phyloP scores from a whole-genome alignment of 2,888 invertebrate genomes.

The Nasonovia ribisnigri region DNA sequence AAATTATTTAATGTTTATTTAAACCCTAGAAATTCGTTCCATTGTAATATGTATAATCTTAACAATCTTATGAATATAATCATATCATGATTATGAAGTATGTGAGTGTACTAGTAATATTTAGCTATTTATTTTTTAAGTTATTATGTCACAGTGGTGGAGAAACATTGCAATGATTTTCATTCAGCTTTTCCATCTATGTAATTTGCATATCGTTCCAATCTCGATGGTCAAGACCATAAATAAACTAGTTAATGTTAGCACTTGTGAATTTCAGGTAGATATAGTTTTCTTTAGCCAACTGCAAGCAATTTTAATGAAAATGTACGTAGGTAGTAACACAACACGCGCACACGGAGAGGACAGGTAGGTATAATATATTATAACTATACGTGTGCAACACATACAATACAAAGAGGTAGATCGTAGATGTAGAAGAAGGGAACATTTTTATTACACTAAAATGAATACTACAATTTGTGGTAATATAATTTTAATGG shows the following conservation, averaged over 20 bases:
- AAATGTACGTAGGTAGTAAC: background rate
- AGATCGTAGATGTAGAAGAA: background rate
- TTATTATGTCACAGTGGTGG: background rate
- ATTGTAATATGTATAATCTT: background rate
- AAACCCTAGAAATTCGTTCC: background rate
- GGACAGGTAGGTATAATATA: constrained; percentile 5
- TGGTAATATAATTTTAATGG: background rate
- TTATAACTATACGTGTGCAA: background rate
- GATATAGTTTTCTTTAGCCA: background rate
- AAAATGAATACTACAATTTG: background rate
- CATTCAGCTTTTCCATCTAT: background rate
- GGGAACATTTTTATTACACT: background rate
- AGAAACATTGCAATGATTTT: constrained; percentile 7
- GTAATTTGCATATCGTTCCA: background rate
- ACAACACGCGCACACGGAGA: background rate
- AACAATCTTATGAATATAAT: background rate
- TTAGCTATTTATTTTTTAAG: background rate
- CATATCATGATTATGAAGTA: background rate
- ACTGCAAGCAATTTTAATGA: constrained; percentile 36
- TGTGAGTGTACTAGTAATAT: background rate
- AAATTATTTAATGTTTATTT: background rate
- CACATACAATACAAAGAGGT: background rate
- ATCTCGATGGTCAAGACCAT: background rate
- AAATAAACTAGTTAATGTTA: constrained; percentile 40
- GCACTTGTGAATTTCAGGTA: background rate